Percentiles rank a stretch among this genome's conserved stretches.
phyloP scores from a whole-genome alignment of 2,113 vertebrate species.

The Elachura formosa region DNA sequence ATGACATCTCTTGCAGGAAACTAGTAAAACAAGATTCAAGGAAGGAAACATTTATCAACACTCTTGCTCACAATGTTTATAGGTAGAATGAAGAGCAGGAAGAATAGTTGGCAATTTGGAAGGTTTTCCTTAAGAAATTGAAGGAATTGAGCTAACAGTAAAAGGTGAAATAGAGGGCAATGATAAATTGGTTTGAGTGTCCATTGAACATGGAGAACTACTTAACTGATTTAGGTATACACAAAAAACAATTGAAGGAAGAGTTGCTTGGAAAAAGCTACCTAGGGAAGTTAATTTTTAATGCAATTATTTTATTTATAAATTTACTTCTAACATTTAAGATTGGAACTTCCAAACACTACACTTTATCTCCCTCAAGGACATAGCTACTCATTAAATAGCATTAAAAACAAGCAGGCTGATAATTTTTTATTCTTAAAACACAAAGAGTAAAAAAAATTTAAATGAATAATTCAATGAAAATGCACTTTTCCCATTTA shows the following conservation, averaged over 20 bases:
- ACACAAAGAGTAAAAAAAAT: not conserved
- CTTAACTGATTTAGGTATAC: not conserved
- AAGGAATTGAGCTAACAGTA: not conserved
- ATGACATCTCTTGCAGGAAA: not conserved
- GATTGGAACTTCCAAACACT: not conserved
- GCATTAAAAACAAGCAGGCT: not conserved
- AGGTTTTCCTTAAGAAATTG: not conserved
- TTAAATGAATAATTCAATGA: slow-evolving; percentile 38
- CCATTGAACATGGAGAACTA: not conserved
- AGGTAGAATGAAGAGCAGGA: not conserved
- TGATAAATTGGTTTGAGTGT: not conserved
- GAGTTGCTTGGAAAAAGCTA: not conserved
- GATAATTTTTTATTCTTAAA: slow-evolving; percentile 4
- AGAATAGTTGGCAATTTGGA: not conserved
- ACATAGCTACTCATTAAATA: not conserved
- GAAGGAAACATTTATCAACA: not conserved
- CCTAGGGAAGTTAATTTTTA: not conserved
- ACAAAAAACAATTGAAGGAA: not conserved
- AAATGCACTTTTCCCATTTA: not conserved
- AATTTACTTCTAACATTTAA: not conserved
- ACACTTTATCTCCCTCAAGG: not conserved
- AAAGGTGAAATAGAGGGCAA: not conserved
- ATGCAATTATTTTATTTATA: not conserved
- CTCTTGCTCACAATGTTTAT: not conserved
- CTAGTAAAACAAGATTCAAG: not conserved